phyloP scores from a whole-genome alignment of 2,797 vertebrate genomes.

The Pseudocheirus occidentalis region DNA sequence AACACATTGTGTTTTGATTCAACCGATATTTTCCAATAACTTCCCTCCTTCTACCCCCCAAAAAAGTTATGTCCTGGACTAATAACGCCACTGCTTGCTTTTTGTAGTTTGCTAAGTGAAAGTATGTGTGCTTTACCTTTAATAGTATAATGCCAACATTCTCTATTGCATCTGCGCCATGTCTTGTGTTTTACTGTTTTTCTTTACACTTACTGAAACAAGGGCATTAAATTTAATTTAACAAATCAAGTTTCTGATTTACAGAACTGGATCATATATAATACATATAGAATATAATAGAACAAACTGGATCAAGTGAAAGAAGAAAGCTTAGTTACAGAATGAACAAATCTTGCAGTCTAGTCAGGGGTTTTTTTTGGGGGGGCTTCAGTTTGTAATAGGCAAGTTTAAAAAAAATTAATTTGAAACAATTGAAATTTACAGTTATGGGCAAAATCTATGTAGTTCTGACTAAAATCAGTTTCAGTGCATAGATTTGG shows the following conservation, averaged over 20 bases:
- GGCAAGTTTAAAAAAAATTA: no score
- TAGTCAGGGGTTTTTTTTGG: not conserved
- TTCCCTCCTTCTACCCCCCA: not conserved
- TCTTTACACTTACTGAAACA: not conserved
- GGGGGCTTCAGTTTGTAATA: no score
- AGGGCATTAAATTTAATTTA: not conserved
- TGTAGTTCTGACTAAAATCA: no score
- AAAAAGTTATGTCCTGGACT: not conserved
- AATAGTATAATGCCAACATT: not conserved
- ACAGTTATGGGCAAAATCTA: not conserved
- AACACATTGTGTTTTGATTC: not conserved
- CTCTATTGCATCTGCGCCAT: not conserved
- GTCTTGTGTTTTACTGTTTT: not conserved
- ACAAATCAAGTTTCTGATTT: not conserved
- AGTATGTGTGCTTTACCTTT: not conserved
- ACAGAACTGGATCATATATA: not conserved
- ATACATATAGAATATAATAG: constrained; percentile 17
- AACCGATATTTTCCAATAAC: not conserved
- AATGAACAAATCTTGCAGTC: constrained; percentile 10
- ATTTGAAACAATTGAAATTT: not conserved
- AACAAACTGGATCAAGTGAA: not conserved
- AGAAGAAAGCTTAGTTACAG: not conserved
- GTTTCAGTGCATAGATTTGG: not conserved
- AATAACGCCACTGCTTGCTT: not conserved
- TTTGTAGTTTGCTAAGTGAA: not conserved